phyloP scores from a whole-genome alignment of 2,797 vertebrate genomes.

The Emys orbicularis region DNA sequence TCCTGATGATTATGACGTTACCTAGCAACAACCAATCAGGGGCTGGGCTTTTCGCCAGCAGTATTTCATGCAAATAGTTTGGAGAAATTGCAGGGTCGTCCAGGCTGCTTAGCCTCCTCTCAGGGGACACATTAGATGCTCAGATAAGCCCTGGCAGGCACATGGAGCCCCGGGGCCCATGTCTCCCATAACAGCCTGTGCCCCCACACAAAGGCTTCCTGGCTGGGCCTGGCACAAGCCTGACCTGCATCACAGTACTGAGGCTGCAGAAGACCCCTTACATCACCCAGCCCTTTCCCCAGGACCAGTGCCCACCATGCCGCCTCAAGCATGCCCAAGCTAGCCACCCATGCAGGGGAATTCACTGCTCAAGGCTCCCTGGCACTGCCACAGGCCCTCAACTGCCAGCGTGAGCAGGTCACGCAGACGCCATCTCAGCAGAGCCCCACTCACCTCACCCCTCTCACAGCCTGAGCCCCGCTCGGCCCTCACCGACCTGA shows the following conservation, averaged over 20 bases:
- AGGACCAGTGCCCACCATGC: not conserved
- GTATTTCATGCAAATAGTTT: constrained; percentile 82
- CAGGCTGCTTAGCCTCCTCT: constrained; percentile 71
- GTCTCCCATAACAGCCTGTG: not conserved
- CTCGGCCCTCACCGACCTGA: not conserved
- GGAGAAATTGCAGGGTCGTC: constrained; percentile 75
- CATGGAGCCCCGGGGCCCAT: constrained; percentile 15
- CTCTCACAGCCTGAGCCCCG: not conserved
- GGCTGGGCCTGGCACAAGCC: not conserved
- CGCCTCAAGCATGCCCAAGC: not conserved
- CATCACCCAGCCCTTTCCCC: not conserved
- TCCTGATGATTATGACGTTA: constrained; percentile 80
- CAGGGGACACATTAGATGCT: constrained; percentile 70
- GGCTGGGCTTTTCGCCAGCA: constrained; percentile 73
- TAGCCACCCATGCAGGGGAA: not conserved
- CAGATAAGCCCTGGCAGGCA: constrained; percentile 55
- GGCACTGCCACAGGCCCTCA: not conserved
- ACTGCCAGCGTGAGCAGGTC: not conserved
- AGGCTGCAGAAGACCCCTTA: not conserved
- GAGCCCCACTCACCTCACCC: not conserved
- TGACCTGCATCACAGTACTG: not conserved
- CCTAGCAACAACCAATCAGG: constrained; percentile 80
- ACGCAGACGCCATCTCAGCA: not conserved
- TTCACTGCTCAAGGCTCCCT: not conserved
- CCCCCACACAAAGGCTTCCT: not conserved